Evolutionary conservation across 2,113 vertebrate species (phyloP), one percentile per base, ranked within the genome.

Genomic region (Neotoma lepida): DNA sequence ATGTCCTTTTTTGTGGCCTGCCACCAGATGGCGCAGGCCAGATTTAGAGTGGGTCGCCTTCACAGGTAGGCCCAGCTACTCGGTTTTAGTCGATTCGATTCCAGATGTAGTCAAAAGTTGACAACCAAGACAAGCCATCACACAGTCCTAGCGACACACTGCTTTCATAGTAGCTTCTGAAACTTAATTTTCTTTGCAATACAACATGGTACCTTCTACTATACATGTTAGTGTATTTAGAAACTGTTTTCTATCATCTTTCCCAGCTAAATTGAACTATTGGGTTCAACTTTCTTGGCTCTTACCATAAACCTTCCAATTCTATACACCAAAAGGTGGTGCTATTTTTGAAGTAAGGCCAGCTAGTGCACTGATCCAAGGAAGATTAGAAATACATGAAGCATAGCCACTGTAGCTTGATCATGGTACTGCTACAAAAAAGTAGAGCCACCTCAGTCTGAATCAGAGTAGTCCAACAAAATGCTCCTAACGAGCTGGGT

Each of bases 351-450:
- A 96, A 92, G 88, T 14, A 91, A 94, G 80, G 1, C 26, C 54
- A 82, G 26, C 17, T 63, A 78, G 39, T 92, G 22, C 84, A 94
- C 24, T 77, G 44, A 12, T 86, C 26, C 6, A n/a, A 86, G 49
- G n/a, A 82, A 26, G n/a, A 94, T 63, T 61, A 93, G 74, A 89
- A 86, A 73, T 88, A 81, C 39, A 68, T 68, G 78, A 89, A 88
- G 28, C n/a, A 77, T 10, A 90, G 66, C 30, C 30, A 77, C 9
- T 44, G 35, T 20, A 90, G 49, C 58, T 89, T 88, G 68, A 39
- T 58, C 66, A 84, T 0, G 81, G 63, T 84, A n/a, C 68, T 77
- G 39, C 12, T 66, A n/a, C 80, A 89, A 61, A 74, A 81, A 85
- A 61, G 13, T 4, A 30, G 12, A 64, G 17, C 70, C 54, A 78